A percentile compares a stretch with the other conserved stretches of the same genome.
Conservation (phyloP, 2,888 invertebrate genomes). For the Miltochrista miniata region DNA sequence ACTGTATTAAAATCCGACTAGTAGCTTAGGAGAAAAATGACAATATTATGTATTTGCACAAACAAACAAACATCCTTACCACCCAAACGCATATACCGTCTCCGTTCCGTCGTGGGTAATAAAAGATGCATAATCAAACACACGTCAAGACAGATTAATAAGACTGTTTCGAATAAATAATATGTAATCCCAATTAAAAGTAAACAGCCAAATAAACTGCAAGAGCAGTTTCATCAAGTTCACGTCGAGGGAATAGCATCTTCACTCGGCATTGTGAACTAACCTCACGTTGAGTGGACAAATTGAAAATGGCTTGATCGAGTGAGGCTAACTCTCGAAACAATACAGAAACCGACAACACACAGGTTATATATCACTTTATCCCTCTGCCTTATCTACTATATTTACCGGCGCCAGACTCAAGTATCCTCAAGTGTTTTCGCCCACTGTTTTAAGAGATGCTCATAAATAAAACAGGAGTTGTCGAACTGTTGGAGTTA, state of each 20-base stretch:
- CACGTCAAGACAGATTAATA: too few relatives aligned
- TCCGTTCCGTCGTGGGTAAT: too few relatives aligned
- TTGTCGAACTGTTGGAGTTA: constrained; percentile 17
- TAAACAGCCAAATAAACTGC: not conserved
- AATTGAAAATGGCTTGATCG: constrained; percentile 26
- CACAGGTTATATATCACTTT: constrained; percentile 11
- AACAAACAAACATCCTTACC: too few relatives aligned
- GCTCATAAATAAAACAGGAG: constrained; percentile 32
- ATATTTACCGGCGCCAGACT: too few relatives aligned
- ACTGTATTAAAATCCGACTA: too few relatives aligned
- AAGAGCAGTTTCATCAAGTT: not conserved
- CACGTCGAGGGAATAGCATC: constrained; percentile 7
- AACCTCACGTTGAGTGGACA: constrained; percentile 18
- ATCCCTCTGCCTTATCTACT: not conserved
- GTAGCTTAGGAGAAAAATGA: too few relatives aligned
- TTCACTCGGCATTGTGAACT: constrained; percentile 15
- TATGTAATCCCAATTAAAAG: too few relatives aligned
- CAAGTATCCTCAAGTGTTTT: constrained; percentile 26
- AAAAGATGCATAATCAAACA: too few relatives aligned
- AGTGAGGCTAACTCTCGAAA: constrained; percentile 15
- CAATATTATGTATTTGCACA: too few relatives aligned
- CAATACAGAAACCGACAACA: constrained; percentile 23
- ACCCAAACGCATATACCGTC: too few relatives aligned
- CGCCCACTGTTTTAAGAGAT: constrained; percentile 31
- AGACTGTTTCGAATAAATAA: too few relatives aligned